Evolutionary conservation across 2,888 invertebrate species (phyloP), one percentile per base, ranked within the genome.

Genomic region (Coleophora deauratella): DNA sequence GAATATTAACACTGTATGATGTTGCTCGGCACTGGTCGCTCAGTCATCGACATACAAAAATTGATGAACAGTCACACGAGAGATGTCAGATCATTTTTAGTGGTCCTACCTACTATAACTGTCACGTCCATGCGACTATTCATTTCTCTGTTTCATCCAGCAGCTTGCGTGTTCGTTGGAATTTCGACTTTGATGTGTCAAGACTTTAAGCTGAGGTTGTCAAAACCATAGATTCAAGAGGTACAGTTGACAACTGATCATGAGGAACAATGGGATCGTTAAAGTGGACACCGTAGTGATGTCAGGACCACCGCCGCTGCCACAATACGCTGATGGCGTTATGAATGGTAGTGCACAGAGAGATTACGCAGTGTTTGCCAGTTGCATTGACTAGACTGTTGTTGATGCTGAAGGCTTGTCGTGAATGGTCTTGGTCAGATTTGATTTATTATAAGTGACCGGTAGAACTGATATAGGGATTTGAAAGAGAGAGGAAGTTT

Each of bases 211-310:
- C 21, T 21, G 21, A 21, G 21, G 21, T 21, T 21, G 6, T 21
- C 21, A 21, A 6, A 61, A 69, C 43, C 47, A n/a, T n/a, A n/a
- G n/a, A n/a, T n/a, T n/a, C n/a, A n/a, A 50, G 33, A 39, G 38
- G 42, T 41, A 54, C 58, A 59, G 73, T 75, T 78, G 75, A 77
- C 80, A 77, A 69, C 66, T 66, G 72, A 78, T 78, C 69, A 66
- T 62, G 53, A 67, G 55, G 78, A 76, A 84, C 84, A 84, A 84
- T 84, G 60, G 81, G 65, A 68, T 82, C 81, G 71, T 82, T 82
- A 81, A 72, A 73, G 67, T 72, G 74, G 72, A 71, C 75, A 72
- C 59, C 59, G 53, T 57, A 54, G 66, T 80, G 81, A 82, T 67
- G 73, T 51, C 52, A 52, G 59, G 82, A 82, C 84, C 84, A 81